Percentiles rank a stretch among this genome's conserved stretches.
Conservation (phyloP, 2,113 vertebrate genomes). For the Pimephales promelas region DNA sequence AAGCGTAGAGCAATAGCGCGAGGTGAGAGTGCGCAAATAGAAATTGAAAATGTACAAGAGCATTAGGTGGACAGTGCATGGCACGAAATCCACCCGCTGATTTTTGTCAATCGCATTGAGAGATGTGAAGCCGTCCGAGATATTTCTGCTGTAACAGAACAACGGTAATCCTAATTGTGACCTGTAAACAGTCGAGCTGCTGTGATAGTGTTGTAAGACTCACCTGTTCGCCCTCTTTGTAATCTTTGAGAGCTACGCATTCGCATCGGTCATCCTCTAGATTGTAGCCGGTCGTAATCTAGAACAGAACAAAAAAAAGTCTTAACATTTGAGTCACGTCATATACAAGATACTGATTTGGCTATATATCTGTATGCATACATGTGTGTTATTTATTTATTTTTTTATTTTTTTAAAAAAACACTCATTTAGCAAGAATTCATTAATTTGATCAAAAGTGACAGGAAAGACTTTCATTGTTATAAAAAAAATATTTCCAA, state of each 20-base stretch:
- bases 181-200: neutral
- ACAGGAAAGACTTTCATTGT: neutral
- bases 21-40: neutral
- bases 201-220: neutral
- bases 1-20: neutral
- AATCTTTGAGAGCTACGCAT: conserved; percentile 92
- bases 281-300: conserved; percentile 99
- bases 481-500: too few relatives aligned
- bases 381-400: too few relatives aligned
- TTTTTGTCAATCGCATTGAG: neutral
- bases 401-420: too few relatives aligned
- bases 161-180: neutral
- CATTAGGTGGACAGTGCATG: neutral
- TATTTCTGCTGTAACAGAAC: neutral
- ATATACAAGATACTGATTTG: neutral
- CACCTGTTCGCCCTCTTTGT: conserved; percentile 92
- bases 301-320: conserved; percentile 27
- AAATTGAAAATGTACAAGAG: conserved; percentile 7
- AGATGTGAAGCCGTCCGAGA: neutral
- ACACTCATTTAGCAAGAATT: neutral
- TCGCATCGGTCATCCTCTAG: conserved; percentile 98
- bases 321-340: neutral
- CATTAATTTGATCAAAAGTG: neutral
- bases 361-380: too few relatives aligned
- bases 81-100: neutral